Percentiles rank a stretch among this genome's conserved stretches.
Conservation (phyloP, 2,888 invertebrate genomes). For the Drosophila borborema region DNA sequence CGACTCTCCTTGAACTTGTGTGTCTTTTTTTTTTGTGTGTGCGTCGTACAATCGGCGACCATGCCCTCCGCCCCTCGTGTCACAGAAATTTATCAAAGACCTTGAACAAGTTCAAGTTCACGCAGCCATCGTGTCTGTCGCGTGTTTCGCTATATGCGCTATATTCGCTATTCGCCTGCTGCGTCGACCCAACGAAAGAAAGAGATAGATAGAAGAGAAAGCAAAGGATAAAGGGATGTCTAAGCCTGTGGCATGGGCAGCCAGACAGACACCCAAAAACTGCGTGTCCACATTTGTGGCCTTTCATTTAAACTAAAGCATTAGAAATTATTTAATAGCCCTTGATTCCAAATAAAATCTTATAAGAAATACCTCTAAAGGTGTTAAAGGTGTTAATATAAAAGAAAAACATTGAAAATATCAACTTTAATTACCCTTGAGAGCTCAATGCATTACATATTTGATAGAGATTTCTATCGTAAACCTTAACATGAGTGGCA, state of each 20-base stretch:
- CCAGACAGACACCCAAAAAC: conserved; percentile 34
- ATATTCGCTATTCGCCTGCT: conserved; percentile 14
- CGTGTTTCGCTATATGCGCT: conserved; percentile 23
- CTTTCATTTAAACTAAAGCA: not conserved
- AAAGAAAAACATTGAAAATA: not conserved
- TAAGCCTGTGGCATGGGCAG: conserved; percentile 12
- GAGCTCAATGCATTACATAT: not conserved
- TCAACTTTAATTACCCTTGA: conserved; percentile 4
- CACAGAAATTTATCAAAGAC: conserved; percentile 53
- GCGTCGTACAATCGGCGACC: conserved; percentile 5
- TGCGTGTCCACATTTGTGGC: not conserved
- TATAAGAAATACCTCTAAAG: not conserved
- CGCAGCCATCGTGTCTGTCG: conserved; percentile 43
- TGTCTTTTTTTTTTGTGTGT: conserved; percentile 5
- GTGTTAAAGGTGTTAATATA: conserved; percentile 11
- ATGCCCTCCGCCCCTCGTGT: conserved; percentile 8
- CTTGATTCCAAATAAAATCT: no score
- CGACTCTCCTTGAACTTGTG: conserved; percentile 68
- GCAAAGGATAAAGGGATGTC: not conserved
- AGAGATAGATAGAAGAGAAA: not conserved
- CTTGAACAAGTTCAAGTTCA: conserved; percentile 77
- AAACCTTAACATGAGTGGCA: not conserved
- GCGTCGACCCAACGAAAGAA: not conserved
- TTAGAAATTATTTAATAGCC: no score
- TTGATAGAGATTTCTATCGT: not conserved